Percentiles rank a stretch among this genome's conserved stretches.
Evolutionary conservation across 1,140 invertebrate genomes (phyloP).

Genomic region (Drosophila tropicalis): DNA sequence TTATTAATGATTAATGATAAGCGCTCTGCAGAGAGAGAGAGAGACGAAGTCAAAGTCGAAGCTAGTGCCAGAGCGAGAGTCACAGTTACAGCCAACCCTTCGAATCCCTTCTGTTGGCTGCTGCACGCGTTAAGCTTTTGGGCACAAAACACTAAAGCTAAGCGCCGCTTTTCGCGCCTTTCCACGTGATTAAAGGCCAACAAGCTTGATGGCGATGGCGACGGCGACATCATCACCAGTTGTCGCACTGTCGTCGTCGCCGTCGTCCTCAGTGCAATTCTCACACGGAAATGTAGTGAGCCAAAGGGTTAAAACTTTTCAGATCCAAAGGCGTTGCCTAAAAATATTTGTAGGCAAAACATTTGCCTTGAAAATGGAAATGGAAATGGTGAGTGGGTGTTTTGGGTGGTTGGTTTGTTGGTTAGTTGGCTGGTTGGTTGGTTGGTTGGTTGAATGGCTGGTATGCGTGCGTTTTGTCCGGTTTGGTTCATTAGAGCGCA

Average conservation of each 20-base stretch:
- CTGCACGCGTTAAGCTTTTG: slow-evolving; percentile 73
- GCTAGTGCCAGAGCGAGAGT: not conserved
- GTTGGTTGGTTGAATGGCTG: slow-evolving; percentile 20
- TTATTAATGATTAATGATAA: slow-evolving; percentile 83
- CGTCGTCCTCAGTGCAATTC: slow-evolving; percentile 51
- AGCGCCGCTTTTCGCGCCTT: slow-evolving; percentile 82
- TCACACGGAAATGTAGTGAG: slow-evolving; percentile 75
- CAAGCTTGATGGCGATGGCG: slow-evolving; percentile 48
- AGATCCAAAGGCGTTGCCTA: slow-evolving; percentile 64
- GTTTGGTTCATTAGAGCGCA: slow-evolving; percentile 78
- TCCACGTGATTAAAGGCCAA: slow-evolving; percentile 81
- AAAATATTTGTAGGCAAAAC: slow-evolving; percentile 60
- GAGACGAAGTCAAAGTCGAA: slow-evolving; percentile 18
- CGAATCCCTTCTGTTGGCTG: slow-evolving; percentile 37
- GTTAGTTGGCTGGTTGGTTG: slow-evolving; percentile 12
- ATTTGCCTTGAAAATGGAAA: slow-evolving; percentile 11
- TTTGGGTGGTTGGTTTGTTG: slow-evolving; percentile 9
- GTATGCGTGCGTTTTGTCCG: slow-evolving; percentile 61
- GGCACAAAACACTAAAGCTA: slow-evolving; percentile 62
- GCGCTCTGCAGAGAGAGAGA: slow-evolving; percentile 46
- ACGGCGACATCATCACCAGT: slow-evolving; percentile 41
- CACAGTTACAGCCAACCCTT: slow-evolving; percentile 43
- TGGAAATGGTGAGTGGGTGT: slow-evolving; percentile 38
- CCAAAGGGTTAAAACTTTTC: slow-evolving; percentile 59
- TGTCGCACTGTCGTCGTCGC: not conserved